Evolutionary conservation across 30 jellyfish, hydroid and myxozoan species (phyloP), one percentile per base, ranked within the genome.

Genomic region (Cassiopea xamachana): DNA sequence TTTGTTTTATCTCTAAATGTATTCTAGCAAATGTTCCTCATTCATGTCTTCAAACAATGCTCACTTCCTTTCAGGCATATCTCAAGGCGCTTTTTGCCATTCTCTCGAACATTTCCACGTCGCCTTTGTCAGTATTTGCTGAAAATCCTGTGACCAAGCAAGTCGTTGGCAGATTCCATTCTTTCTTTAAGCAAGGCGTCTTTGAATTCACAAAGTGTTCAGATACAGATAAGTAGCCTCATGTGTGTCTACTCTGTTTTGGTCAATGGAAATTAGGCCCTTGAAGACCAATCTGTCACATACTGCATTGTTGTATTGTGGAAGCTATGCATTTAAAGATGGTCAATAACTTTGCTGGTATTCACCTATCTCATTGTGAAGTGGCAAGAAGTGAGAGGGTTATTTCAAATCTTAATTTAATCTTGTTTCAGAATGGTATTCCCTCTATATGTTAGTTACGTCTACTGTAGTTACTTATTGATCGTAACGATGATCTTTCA

Each of bases 151-250:
- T 95, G 77, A 81, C 98, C 69, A 95, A 95, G 70, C 97, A 89
- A 89, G 99, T 87, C 77, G 81, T 95, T 14, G 99, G 98, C 13
- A 49, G 89, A 46, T 95, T 95, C 68, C 99, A 95, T 72, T 89
- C 98, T 0, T 95, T 95, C 69, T 95, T 95, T 91, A 95, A 95
- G 73, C 98, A 95, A 91, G 99, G 99, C 7, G 92, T 95, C 19
- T 95, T 76, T 70, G 99, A 95, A 79, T 88, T 77, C 77, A 75
- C 94, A 16, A 94, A 94, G 75, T 81, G 79, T 67, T 44, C 86
- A 1, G 61, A 88, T 16, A 81, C 81, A 86, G 72, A 73, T 2
- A 55, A 68, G 55, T 71, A 71, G 55, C 15, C 58, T 67, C 8
- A 14, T 15, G 64, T 55, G 12, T 55, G 64, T 55, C 64, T 55